Evolutionary conservation across 2,888 invertebrate species (phyloP).

Genomic region (Spilosoma lubricipeda): DNA sequence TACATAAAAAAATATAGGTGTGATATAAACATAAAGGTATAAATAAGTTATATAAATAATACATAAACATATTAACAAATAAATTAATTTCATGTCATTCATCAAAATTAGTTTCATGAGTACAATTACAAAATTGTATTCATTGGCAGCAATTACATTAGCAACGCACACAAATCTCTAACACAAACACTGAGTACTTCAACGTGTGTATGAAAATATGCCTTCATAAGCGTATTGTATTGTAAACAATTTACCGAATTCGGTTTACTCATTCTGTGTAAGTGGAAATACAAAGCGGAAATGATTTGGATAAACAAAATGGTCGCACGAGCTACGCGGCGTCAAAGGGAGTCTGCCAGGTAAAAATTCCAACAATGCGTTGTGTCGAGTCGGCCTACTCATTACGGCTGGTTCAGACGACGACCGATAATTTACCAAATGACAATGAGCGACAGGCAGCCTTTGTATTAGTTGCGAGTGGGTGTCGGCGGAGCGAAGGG

Average conservation of each 20-base stretch:
- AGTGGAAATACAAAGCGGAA: slow-evolving; percentile 12
- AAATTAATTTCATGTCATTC: too few relatives aligned
- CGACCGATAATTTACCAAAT: slow-evolving; percentile 54
- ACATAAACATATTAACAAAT: too few relatives aligned
- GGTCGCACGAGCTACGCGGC: slow-evolving; percentile 14
- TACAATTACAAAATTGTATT: slow-evolving; percentile 23
- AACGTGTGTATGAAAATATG: slow-evolving; percentile 16
- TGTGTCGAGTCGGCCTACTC: slow-evolving; percentile 32
- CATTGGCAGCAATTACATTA: slow-evolving; percentile 23
- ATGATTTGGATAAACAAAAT: slow-evolving; percentile 22
- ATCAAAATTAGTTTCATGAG: slow-evolving; percentile 15
- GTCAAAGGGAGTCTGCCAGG: slow-evolving; percentile 31
- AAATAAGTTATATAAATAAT: too few relatives aligned
- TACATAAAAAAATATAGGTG: too few relatives aligned
- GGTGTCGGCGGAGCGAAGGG: slow-evolving; percentile 27
- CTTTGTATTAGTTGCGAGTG: slow-evolving; percentile 52
- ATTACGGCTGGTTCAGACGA: slow-evolving; percentile 39
- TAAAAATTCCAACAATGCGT: slow-evolving; percentile 35
- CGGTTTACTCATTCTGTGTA: neutral
- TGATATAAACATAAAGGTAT: too few relatives aligned
- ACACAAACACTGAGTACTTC: slow-evolving; percentile 14
- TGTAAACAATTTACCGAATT: slow-evolving; percentile 10
- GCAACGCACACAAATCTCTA: slow-evolving; percentile 17
- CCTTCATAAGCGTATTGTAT: slow-evolving; percentile 1
- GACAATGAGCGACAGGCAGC: slow-evolving; percentile 54